Base-by-base conservation (phyloP, 2,113 vertebrate genomes). In the Potamarius usumacintae region DNA sequence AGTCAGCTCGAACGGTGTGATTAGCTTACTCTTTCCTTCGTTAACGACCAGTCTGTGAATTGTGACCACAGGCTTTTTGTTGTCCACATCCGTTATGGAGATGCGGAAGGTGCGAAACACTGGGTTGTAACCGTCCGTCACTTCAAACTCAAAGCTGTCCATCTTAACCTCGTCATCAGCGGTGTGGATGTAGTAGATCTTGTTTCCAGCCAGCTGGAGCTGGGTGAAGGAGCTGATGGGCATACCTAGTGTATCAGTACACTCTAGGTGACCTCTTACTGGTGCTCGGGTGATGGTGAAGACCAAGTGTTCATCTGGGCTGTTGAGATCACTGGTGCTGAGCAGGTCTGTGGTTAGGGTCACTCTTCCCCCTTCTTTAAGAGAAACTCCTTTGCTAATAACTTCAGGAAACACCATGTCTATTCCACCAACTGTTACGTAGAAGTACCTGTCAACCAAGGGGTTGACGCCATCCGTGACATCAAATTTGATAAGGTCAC, bases 131-230 rank as follows among this genome's bases (percentile, higher is more conserved):
- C 98, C 98, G 10, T 99, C 98, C 0, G 97, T 99, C 88, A 99
- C 97, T 90, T 99, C 96, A 88, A 99, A 99, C 90, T 99, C 97
- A 92, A 99, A 99, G 88, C 98, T 99, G 91, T 99, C 98, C 97
- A 97, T 97, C 93, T 97, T 99, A 17, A 97, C 95, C 86, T 99
- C 98, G 0, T 99, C 98, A 11, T 98, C 97, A 0, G 97, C 94
- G 0, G 97, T 99, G 90, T 99, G 98, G 89, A 98, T 96, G 89
- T 99, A 99, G 92, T 97, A 98, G 88, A 99, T 71, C 92, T 99
- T 99, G 94, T 96, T 99, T 17, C 98, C 98, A 15, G 98, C 98
- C 86, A 99, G 93, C 27, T 98, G 96, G 12, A 99, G 96, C 84
- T 99, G 98, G 34, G 96, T 97, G 91, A 99, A 99, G n/a, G 97